phyloP scores from a whole-genome alignment of 2,797 vertebrate genomes.

The Xerus rutilus region DNA sequence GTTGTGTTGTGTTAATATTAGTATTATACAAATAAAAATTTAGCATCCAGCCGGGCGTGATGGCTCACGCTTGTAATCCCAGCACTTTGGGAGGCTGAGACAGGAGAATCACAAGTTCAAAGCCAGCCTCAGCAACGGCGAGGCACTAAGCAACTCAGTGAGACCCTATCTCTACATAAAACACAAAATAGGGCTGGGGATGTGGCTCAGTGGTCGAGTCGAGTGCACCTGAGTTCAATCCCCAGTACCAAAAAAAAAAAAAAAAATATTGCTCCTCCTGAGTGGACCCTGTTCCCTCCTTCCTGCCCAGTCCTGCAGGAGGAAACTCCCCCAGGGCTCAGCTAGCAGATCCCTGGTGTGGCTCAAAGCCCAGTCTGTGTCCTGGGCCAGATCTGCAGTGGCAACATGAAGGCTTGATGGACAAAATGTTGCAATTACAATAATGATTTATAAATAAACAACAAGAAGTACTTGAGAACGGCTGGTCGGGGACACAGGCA shows the following conservation, averaged over 20 bases:
- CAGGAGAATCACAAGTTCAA: too few species aligned
- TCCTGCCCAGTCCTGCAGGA: not conserved
- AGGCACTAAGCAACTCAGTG: too few species aligned
- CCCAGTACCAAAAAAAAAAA: too few species aligned
- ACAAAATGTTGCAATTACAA: conserved; percentile 65
- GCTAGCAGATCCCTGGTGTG: not conserved
- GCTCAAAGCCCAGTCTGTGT: not conserved
- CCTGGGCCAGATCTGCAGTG: not conserved
- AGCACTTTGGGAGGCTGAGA: too few species aligned
- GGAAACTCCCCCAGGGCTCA: not conserved
- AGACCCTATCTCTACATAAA: too few species aligned
- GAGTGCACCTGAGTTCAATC: too few species aligned
- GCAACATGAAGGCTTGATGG: not conserved
- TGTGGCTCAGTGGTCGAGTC: too few species aligned
- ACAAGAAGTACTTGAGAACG: conserved; percentile 45
- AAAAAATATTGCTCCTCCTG: not conserved
- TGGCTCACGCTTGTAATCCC: too few species aligned
- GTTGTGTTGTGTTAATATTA: not conserved
- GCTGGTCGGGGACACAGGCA: conserved; percentile 31
- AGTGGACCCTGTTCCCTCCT: not conserved
- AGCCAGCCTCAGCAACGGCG: too few species aligned
- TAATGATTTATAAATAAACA: conserved; percentile 73
- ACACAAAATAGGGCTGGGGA: too few species aligned
- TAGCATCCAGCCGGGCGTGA: too few species aligned
- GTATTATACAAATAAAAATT: not conserved